A percentile compares a stretch with the other conserved stretches of the same genome.
Conservation (phyloP, 2,888 invertebrate species). For the Tortrix viridana region DNA sequence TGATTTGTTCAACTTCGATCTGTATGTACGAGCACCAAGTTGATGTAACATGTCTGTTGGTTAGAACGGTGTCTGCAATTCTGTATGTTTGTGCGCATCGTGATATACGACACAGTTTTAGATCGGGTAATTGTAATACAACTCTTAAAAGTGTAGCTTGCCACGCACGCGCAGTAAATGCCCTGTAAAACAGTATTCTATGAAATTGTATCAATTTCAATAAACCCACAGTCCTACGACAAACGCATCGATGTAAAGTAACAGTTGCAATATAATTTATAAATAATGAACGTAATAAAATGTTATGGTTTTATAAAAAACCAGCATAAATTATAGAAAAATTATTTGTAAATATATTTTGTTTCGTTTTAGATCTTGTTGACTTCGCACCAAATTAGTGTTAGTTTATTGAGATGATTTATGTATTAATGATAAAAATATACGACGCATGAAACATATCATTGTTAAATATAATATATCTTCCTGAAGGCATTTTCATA, state of each 20-base stretch:
- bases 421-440: slow-evolving; percentile 7
- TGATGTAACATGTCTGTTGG: no score
- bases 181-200: slow-evolving; percentile 29
- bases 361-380: slow-evolving; percentile 20
- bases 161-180: background rate
- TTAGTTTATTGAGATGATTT: slow-evolving; percentile 23
- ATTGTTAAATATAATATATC: slow-evolving; percentile 1
- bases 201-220: slow-evolving; percentile 39
- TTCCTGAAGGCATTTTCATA: slow-evolving; percentile 8
- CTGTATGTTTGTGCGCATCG: no score
- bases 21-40: no score
- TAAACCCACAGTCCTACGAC: slow-evolving; percentile 9
- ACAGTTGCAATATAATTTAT: slow-evolving; percentile 9
- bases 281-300: background rate
- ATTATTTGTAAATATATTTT: slow-evolving; percentile 29
- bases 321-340: slow-evolving; percentile 8
- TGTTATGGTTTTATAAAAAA: background rate
- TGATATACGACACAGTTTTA: no score
- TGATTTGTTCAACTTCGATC: no score
- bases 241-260: slow-evolving; percentile 4
- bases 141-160: background rate
- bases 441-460: slow-evolving; percentile 18
- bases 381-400: slow-evolving; percentile 23
- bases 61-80: no score
- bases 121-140: background rate